Evolutionary conservation across 2,113 vertebrate genomes (phyloP), one percentile per base, ranked within the genome.

Genomic region (Probosciger aterrimus): DNA sequence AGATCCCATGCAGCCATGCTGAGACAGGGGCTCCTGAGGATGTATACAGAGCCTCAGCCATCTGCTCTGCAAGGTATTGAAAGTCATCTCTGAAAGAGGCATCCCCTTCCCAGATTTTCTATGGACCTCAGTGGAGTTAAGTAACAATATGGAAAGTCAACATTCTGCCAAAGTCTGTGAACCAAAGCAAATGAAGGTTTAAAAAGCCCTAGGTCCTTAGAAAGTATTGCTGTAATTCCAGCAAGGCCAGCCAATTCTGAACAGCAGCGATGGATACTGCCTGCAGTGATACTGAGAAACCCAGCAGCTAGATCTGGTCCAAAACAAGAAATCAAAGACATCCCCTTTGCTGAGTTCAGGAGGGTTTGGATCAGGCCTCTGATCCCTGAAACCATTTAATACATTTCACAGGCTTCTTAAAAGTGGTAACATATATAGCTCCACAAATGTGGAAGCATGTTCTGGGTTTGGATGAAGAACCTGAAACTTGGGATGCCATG

Each of bases 241-340:
- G 93, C 78, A 75, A 88, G 80, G 47, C 13, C 5, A 80, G 93
- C 80, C 91, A 91, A 15, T 18, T 68, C 64, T 27, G 35, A 80
- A 44, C 77, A 86, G 35, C 62, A 74, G 16, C 2, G 17, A 22
- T 23, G 78, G 78, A 87, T 78, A 25, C 88, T 90, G 78, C 78
- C 91, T 83, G 91, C 30, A 91, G 93, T 43, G 93, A 80, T 91
- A 71, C 91, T 65, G 12, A 74, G 91, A 95, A 93, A 77, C 74
- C 67, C 88, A 79, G 22, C 28, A 59, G 78, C 35, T 46, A 60
- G 41, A 10, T 33, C 55, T 24, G 43, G 43, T 86, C 68, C 84
- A 71, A 93, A 70, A 23, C n/a, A 69, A 76, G 76, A 64, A 82
- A 73, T 59, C 87, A 57, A 63, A 90, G 65, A 83, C 82, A 37